Evolutionary conservation across 1,140 invertebrate species (phyloP), one percentile per base, ranked within the genome.

Genomic region (Danaus plexippus): DNA sequence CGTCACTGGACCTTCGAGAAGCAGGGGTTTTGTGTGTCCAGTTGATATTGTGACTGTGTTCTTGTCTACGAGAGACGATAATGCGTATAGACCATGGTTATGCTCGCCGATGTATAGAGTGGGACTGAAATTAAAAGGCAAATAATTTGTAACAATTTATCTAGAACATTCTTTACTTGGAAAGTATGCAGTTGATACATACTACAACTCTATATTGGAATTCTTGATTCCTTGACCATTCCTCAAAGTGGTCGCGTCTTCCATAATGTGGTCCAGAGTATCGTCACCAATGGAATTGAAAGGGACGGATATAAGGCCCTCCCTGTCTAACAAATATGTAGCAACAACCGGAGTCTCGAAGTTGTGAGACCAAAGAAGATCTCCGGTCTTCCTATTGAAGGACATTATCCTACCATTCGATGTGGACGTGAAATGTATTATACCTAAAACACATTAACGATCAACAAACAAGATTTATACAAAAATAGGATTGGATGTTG

Each of bases 101-200:
- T 96, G 93, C 81, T 98, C 94, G 7, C 97, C 97, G 64, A 99
- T 92, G 84, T 98, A 99, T 11, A 99, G 87, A 0, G 96, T 98
- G 52, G 95, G 95, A 66, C 95, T 97, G 77, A 89, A 90, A 78
- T 22, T 45, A 7, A 48, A 52, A 43, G 22, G n/a, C n/a, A 52
- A 13, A 52, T 18, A 47, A 47, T 13, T 45, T 18, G 4, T 32
- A 32, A 11, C 0, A 12, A 11, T 47, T 11, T 4, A 47, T 15
- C n/a, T 47, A 13, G 18, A 47, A 11, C 1, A 32, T 32, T 32
- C 22, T 3, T 4, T 15, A 15, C 4, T 4, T 5, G 22, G 0
- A 32, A 32, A 8, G 22, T 32, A 47, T 47, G 18, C 12, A 10
- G 9, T 47, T 47, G 9, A 9, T 64, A 90, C 91, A 91, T 88